Conservation (phyloP, 2,888 invertebrate species). For the Bellardia bayeri region DNA sequence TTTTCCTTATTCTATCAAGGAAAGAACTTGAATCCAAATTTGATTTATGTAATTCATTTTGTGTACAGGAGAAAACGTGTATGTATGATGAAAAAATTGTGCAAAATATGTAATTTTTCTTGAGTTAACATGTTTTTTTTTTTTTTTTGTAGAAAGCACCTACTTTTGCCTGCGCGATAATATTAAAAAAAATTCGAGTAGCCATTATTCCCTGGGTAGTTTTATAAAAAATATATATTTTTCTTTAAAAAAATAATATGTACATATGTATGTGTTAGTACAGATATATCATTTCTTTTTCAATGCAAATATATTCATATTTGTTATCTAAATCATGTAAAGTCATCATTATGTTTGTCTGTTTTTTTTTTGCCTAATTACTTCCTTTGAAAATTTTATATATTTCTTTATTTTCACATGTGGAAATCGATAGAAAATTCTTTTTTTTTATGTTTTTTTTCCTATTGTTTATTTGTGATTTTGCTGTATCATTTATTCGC, state of each 20-base stretch:
- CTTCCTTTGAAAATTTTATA: constrained; percentile 17
- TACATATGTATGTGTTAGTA: neutral
- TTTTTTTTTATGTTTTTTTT: constrained; percentile 71
- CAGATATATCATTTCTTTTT: neutral
- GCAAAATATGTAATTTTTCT: constrained; percentile 20
- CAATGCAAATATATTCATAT: neutral
- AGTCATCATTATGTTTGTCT: constrained; percentile 34
- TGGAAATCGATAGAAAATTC: constrained; percentile 79
- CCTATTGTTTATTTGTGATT: constrained; percentile 58
- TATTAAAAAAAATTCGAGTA: neutral
- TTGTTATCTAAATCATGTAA: constrained; percentile 1
- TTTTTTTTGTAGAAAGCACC: constrained; percentile 36
- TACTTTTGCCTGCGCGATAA: constrained; percentile 44
- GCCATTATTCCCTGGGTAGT: constrained; percentile 16
- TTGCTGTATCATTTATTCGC: constrained; percentile 34
- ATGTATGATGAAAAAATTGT: constrained; percentile 29
- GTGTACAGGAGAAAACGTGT: neutral
- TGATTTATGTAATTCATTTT: constrained; percentile 67
- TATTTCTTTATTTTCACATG: constrained; percentile 68
- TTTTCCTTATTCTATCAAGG: neutral
- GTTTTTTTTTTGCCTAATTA: neutral
- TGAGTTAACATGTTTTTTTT: constrained; percentile 1
- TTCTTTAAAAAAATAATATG: neutral
- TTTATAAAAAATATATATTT: neutral
- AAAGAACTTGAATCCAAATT: neutral